Percentiles rank a stretch among this genome's conserved stretches.
These are phyloP conservation scores for Pandemis cinnamomeana DNA, from an alignment of 2,888 invertebrate genomes.

Conservation along the genomic window DNA sequence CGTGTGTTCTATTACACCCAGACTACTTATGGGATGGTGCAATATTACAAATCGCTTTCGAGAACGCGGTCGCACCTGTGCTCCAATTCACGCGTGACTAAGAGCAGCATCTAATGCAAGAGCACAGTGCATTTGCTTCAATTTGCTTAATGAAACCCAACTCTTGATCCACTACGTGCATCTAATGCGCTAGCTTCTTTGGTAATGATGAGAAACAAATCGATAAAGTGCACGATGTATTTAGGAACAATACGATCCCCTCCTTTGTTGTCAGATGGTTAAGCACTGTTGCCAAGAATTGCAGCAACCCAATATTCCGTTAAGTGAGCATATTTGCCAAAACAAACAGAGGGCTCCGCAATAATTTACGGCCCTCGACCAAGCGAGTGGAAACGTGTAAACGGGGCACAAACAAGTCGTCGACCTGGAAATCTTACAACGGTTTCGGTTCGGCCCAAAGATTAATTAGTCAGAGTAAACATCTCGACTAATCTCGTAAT, in stretches of 20 bases:
- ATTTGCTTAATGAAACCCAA: constrained; percentile 13
- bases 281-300: constrained; percentile 24
- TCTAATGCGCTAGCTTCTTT: neutral
- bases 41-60: constrained; percentile 22
- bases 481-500: constrained; percentile 75
- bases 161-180: neutral
- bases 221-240: neutral
- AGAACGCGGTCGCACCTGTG: constrained; percentile 23
- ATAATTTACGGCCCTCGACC: constrained; percentile 48
- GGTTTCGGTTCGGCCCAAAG: constrained; percentile 65
- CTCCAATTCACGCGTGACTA: constrained; percentile 10
- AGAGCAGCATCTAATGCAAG: constrained; percentile 20
- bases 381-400: constrained; percentile 59
- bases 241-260: neutral
- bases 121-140: neutral
- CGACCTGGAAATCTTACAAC: constrained; percentile 72
- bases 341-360: constrained; percentile 47
- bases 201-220: neutral
- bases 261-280: neutral
- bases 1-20: neutral
- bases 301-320: constrained; percentile 31
- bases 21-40: neutral
- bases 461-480: constrained; percentile 78
- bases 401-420: constrained; percentile 60
- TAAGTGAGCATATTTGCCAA: constrained; percentile 44